Evolutionary conservation across 1,140 invertebrate species (phyloP).

Genomic region (Epicauta chinensis): DNA sequence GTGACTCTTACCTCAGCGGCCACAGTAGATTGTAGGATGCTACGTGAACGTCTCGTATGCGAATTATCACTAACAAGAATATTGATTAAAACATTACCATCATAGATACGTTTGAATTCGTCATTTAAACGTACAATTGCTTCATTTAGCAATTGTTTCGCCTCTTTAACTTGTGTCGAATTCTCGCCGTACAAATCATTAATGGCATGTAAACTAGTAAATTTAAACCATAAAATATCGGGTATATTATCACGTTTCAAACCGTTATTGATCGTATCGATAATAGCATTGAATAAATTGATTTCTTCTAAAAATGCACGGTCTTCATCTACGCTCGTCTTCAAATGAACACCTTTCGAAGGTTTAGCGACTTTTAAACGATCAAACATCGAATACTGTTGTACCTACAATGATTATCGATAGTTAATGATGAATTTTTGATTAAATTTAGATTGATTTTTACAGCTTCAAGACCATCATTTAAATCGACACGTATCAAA

Average conservation of each 20-base stretch:
- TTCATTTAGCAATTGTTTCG: slow-evolving; percentile 55
- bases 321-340: slow-evolving; percentile 54
- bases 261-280: slow-evolving; percentile 50
- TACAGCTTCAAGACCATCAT: slow-evolving; percentile 58
- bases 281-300: slow-evolving; percentile 54
- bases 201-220: slow-evolving; percentile 55
- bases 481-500: slow-evolving; percentile 57
- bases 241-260: slow-evolving; percentile 51
- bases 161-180: slow-evolving; percentile 60
- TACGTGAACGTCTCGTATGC: slow-evolving; percentile 47
- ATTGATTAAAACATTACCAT: slow-evolving; percentile 59
- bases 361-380: slow-evolving; percentile 45
- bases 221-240: slow-evolving; percentile 62
- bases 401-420: too few species aligned
- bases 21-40: slow-evolving; percentile 19
- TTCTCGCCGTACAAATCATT: slow-evolving; percentile 60
- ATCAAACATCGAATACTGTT: slow-evolving; percentile 50
- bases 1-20: not conserved
- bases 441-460: too few species aligned
- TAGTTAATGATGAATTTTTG: too few species aligned
- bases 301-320: slow-evolving; percentile 59
- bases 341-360: slow-evolving; percentile 44
- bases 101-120: slow-evolving; percentile 59
- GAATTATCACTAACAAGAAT: slow-evolving; percentile 59
- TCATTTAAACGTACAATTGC: slow-evolving; percentile 50